phyloP scores from a whole-genome alignment of 2,113 vertebrate species.

The Promerops cafer region DNA sequence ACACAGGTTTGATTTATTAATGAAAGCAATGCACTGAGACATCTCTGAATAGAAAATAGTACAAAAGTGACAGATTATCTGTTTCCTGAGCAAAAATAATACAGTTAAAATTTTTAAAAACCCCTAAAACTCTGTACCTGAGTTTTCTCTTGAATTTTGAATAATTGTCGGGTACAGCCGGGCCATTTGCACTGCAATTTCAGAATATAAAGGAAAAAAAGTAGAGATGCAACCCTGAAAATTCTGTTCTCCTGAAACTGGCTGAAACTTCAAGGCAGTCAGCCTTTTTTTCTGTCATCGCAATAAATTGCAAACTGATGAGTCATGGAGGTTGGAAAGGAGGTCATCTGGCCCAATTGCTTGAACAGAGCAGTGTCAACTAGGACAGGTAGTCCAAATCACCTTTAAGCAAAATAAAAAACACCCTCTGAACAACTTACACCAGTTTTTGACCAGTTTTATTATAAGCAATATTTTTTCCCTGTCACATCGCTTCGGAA shows the following conservation, averaged over 20 bases:
- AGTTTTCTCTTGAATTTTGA: background rate
- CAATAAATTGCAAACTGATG: background rate
- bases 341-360: background rate
- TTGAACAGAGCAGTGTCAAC: background rate
- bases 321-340: background rate
- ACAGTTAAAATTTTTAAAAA: background rate
- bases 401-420: background rate
- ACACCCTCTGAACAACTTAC: background rate
- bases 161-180: background rate
- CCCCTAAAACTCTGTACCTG: background rate
- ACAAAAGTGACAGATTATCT: background rate
- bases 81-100: background rate
- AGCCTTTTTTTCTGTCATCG: background rate
- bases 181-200: background rate
- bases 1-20: constrained; percentile 1
- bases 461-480: background rate
- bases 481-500: rapidly evolving
- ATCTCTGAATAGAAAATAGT: background rate
- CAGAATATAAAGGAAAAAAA: background rate
- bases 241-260: background rate
- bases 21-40: background rate
- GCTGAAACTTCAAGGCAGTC: background rate
- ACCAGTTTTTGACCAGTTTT: background rate
- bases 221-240: background rate
- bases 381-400: background rate